These are phyloP conservation scores for Pitangus sulphuratus DNA, from an alignment of 2,797 vertebrate genomes.

Conservation along the genomic window DNA sequence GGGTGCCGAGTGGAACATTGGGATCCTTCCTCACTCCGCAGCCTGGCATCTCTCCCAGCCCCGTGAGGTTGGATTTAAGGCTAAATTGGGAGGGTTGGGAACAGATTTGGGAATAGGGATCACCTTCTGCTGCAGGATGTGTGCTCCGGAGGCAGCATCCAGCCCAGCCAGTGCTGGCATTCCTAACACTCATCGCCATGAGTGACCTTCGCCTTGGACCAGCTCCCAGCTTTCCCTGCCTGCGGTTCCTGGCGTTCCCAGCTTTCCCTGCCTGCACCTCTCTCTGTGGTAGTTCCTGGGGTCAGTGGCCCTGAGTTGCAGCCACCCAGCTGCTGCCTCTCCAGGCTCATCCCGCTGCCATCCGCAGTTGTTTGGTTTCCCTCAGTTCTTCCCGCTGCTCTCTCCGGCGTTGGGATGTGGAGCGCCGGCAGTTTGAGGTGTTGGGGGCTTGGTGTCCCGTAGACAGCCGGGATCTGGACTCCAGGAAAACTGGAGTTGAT, in stretches of 20 bases:
- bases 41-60: rapidly evolving
- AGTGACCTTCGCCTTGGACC: background rate
- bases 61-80: background rate
- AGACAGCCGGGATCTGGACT: background rate
- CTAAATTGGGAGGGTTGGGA: background rate
- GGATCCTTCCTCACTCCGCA: rapidly evolving
- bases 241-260: background rate
- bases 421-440: rapidly evolving
- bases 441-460: rapidly evolving
- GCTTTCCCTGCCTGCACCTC: background rate
- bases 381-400: background rate
- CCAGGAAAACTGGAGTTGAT: background rate
- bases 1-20: rapidly evolving
- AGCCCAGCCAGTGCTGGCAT: background rate
- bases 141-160: background rate
- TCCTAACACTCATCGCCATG: rapidly evolving
- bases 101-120: background rate
- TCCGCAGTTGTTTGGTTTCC: background rate
- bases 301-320: background rate
- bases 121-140: rapidly evolving
- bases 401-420: rapidly evolving
- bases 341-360: rapidly evolving
- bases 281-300: rapidly evolving
- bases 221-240: background rate
- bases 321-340: rapidly evolving